A percentile compares a stretch with the other conserved stretches of the same genome.
Conservation (phyloP, 1,140 invertebrate genomes). For the Parapsyche elsis region DNA sequence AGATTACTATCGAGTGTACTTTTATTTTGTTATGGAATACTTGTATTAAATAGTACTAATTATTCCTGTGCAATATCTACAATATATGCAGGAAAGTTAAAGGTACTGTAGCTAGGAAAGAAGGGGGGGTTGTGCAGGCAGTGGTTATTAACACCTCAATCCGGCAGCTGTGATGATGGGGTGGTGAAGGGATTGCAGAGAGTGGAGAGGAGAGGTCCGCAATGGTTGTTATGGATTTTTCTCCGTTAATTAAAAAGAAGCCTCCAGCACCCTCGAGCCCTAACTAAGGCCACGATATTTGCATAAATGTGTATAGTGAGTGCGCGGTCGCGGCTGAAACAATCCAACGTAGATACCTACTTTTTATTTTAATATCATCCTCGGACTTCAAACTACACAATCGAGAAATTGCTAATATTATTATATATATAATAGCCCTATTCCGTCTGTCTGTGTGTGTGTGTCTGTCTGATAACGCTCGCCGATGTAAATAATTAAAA, state of each 20-base stretch:
- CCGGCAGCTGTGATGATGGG: constrained; percentile 37
- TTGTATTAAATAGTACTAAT: too few species aligned
- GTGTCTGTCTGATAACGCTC: too few species aligned
- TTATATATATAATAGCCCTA: too few species aligned
- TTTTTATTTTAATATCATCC: too few species aligned
- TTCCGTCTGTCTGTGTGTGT: too few species aligned
- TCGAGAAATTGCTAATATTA: too few species aligned
- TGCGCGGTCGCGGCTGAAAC: neutral
- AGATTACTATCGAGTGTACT: too few species aligned
- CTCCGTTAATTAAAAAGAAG: constrained; percentile 57
- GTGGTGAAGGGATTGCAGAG: constrained; percentile 8
- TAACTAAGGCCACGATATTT: constrained; percentile 53
- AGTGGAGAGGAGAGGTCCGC: constrained; percentile 11
- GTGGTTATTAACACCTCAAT: constrained; percentile 45
- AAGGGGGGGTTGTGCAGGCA: neutral
- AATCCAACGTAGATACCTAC: too few species aligned
- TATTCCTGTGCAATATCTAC: neutral
- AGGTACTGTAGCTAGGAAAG: neutral
- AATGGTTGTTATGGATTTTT: constrained; percentile 55
- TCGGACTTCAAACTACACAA: too few species aligned
- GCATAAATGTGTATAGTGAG: constrained; percentile 52
- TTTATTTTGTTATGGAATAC: too few species aligned
- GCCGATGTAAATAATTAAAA: too few species aligned
- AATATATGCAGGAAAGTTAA: neutral
- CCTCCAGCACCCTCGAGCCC: constrained; percentile 43